Conservation (phyloP, 2,797 vertebrate species). For the Coracias cyanogaster region DNA sequence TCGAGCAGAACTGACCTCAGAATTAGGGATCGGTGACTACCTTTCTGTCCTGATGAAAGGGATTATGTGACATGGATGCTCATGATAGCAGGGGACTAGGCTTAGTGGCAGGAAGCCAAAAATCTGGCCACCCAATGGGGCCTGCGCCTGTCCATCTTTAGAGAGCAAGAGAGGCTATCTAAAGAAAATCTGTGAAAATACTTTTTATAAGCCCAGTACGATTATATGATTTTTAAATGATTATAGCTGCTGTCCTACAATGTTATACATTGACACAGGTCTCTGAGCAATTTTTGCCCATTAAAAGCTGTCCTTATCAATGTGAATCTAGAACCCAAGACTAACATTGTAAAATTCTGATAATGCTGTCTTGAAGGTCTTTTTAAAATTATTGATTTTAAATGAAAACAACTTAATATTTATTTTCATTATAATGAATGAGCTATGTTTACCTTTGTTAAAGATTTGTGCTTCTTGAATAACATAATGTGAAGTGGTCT, state of each 20-base stretch:
- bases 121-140: background rate
- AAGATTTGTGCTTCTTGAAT: background rate
- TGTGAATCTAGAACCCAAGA: background rate
- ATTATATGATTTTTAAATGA: background rate
- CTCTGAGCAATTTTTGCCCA: background rate
- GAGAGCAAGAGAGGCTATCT: background rate
- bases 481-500: background rate
- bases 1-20: constrained; percentile 53
- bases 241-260: background rate
- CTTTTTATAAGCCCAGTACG: background rate
- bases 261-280: background rate
- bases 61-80: constrained; percentile 56
- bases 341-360: background rate
- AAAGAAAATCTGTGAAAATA: background rate
- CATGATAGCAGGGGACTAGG: background rate
- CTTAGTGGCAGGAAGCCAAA: constrained; percentile 4
- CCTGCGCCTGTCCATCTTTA: background rate
- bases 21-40: constrained; percentile 6
- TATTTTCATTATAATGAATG: background rate
- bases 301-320: background rate
- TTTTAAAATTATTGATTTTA: background rate
- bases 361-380: background rate
- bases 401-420: background rate
- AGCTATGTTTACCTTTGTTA: background rate
- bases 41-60: constrained; percentile 40